Base-by-base conservation (phyloP, 2,113 vertebrate species). In the Oreocharis arfaki region DNA sequence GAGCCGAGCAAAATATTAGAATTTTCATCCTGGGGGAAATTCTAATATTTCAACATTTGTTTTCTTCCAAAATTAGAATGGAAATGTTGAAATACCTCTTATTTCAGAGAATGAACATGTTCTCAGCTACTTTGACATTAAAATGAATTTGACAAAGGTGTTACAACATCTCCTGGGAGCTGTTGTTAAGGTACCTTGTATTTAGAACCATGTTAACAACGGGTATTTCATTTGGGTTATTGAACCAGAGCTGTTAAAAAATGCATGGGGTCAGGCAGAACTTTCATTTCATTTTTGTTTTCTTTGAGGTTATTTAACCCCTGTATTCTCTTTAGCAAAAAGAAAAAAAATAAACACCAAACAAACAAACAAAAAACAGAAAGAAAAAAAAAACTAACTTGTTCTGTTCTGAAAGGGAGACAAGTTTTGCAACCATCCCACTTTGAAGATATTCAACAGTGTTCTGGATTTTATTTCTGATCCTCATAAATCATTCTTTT, bases 1-100 rank as follows among this genome's bases (percentile, higher is more conserved):
- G 92, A 97, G 88, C 69, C 0, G 83, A 92, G 71, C 60, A 94
- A 93, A 96, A 96, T 92, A 96, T 95, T 95, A 96, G 83, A 93
- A 96, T 96, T 93, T 94, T 93, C 49, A 94, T 96, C 92, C 96
- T 81, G 44, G 41, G 96, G 96, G 95, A 97, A 95, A 94, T 89
- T 96, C 92, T 95, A 90, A 49, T 90, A 95, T 96, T 96, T 94
- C 95, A 92, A 69, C 83, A 71, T 96, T 93, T 96, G 93, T 96
- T 96, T 97, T 94, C 94, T 71, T 94, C 93, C 80, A 87, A 81
- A 93, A 96, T 96, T 94, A 95, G 86, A 91, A 84, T 82, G 86
- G 94, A 96, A 93, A 96, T 89, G 89, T 90, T 87, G 73, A 92
- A 97, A 94, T 82, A 65, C 32, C 28, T 84, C 33, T 92, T 57